phyloP scores from a whole-genome alignment of 2,113 vertebrate species.

The Sinocyclocheilus maitianheensis region DNA sequence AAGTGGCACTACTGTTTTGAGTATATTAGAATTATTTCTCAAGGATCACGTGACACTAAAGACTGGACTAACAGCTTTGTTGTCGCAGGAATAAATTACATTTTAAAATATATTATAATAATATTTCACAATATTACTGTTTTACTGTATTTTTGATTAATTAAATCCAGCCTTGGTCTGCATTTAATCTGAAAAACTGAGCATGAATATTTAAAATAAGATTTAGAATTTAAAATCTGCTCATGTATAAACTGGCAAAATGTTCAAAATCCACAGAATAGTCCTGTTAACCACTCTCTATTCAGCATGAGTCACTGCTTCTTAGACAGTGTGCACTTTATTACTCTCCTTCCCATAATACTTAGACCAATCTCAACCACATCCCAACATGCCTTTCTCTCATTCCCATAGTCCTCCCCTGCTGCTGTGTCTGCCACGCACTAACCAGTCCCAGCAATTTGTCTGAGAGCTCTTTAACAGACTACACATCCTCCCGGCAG shows the following conservation, averaged over 20 bases:
- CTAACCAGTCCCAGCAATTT: slow-evolving; percentile 39
- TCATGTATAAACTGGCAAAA: background rate
- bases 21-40: too few species aligned
- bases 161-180: too few species aligned
- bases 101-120: too few species aligned
- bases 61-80: too few species aligned
- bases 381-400: slow-evolving; percentile 17
- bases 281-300: background rate
- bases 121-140: too few species aligned
- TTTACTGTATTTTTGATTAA: too few species aligned
- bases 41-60: too few species aligned
- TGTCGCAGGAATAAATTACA: too few species aligned
- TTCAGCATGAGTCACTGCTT: background rate
- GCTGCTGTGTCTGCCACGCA: slow-evolving; percentile 31
- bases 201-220: background rate
- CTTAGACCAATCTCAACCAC: slow-evolving; percentile 2
- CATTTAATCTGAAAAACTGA: background rate
- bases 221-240: background rate
- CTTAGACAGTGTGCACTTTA: slow-evolving; percentile 42
- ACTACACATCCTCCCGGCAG: slow-evolving; percentile 39
- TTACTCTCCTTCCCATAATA: slow-evolving; percentile 34
- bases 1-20: too few species aligned
- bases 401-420: slow-evolving; percentile 54
- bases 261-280: background rate
- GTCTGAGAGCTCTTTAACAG: slow-evolving; percentile 49